phyloP scores from a whole-genome alignment of 2,113 vertebrate species.

The Ptychochromis oligacanthus region DNA sequence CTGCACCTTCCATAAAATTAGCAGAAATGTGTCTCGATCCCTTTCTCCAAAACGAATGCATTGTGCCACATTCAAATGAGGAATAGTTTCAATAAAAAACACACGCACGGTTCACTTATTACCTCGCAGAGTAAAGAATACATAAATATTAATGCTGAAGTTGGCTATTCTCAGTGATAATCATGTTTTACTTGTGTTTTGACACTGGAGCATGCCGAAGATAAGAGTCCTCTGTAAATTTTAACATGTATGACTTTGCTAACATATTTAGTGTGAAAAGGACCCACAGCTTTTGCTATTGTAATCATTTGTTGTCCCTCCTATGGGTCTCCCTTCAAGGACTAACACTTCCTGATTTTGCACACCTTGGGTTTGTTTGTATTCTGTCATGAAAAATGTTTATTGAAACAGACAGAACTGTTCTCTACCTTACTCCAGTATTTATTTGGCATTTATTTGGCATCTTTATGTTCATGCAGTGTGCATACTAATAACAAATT shows the following conservation, averaged over 20 bases:
- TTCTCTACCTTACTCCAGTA: background rate
- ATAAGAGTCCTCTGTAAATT: background rate
- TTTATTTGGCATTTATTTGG: slow-evolving; percentile 1
- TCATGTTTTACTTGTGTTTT: slow-evolving; percentile 1
- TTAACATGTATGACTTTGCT: background rate
- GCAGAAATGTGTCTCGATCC: background rate
- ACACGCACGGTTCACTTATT: background rate
- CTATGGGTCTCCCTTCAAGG: background rate
- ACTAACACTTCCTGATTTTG: background rate
- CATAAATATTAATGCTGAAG: background rate
- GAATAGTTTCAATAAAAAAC: background rate
- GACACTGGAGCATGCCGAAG: no score
- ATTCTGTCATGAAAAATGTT: background rate
- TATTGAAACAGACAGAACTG: background rate
- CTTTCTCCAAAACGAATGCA: slow-evolving; percentile 2
- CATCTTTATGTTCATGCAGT: background rate
- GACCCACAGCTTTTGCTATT: background rate
- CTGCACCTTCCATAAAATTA: slow-evolving; percentile 33
- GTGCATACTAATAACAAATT: background rate
- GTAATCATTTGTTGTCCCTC: background rate
- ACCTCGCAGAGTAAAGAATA: background rate
- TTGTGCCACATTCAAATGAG: slow-evolving; percentile 10
- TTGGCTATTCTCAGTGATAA: background rate
- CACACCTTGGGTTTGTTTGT: background rate
- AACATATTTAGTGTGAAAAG: background rate